Evolutionary conservation across 2,113 vertebrate genomes (phyloP).

Genomic region (Phoxinus phoxinus): DNA sequence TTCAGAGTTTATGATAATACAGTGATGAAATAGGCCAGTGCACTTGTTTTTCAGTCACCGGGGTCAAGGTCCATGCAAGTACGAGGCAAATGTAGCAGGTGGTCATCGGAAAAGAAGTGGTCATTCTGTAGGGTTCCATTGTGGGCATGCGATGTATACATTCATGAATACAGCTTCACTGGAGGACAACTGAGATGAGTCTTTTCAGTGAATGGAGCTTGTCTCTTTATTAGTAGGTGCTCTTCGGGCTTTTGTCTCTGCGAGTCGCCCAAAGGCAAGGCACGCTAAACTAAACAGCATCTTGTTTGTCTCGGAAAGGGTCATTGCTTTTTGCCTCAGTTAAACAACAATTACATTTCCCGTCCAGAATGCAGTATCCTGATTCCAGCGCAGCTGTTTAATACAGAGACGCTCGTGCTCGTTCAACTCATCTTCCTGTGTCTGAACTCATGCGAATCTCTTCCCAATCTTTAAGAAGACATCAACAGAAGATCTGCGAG

Average conservation of each 20-base stretch:
- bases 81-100: background rate
- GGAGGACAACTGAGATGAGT: background rate
- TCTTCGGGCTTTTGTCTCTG: slow-evolving; percentile 8
- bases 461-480: slow-evolving; percentile 19
- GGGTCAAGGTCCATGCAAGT: background rate
- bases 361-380: slow-evolving; percentile 44
- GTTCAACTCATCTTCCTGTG: background rate
- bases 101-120: background rate
- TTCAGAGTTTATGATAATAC: background rate
- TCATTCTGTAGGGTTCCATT: background rate
- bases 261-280: slow-evolving; percentile 36
- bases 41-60: background rate
- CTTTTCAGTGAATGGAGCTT: background rate
- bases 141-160: background rate
- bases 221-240: slow-evolving; percentile 1
- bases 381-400: slow-evolving; percentile 56
- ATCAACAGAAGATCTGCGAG: slow-evolving; percentile 23
- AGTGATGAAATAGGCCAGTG: background rate
- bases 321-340: slow-evolving; percentile 49
- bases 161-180: background rate
- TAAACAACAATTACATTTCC: slow-evolving; percentile 56
- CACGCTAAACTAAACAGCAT: slow-evolving; percentile 30
- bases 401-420: slow-evolving; percentile 37
- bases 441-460: background rate
- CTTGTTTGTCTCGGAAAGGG: slow-evolving; percentile 43